A percentile compares a stretch with the other conserved stretches of the same genome.
phyloP scores from a whole-genome alignment of 2,888 invertebrate species.

The Lordiphosa andalusiaca region DNA sequence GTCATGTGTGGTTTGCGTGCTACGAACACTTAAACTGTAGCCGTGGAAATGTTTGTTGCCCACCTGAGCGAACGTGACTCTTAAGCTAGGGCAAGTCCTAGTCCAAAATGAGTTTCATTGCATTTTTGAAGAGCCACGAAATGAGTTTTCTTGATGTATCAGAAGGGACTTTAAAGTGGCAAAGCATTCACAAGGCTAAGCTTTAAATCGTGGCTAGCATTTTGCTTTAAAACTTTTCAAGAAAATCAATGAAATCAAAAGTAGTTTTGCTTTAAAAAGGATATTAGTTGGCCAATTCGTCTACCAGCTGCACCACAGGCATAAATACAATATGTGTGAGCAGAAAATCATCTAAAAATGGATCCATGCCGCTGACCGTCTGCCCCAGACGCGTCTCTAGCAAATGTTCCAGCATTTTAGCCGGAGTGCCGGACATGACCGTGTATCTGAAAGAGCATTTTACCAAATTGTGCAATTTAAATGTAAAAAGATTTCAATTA shows the following conservation, averaged over 20 bases:
- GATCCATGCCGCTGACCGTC: slow-evolving; percentile 84
- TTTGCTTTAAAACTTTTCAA: slow-evolving; percentile 6
- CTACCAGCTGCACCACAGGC: slow-evolving; percentile 87
- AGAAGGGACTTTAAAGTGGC: slow-evolving; percentile 30
- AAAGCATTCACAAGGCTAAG: slow-evolving; percentile 29
- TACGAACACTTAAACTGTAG: slow-evolving; percentile 61
- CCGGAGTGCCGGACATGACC: slow-evolving; percentile 92
- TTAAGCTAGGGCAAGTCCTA: slow-evolving; percentile 10
- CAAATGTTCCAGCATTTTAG: slow-evolving; percentile 92
- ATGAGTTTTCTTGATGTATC: slow-evolving; percentile 2
- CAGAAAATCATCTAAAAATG: slow-evolving; percentile 90
- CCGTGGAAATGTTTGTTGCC: slow-evolving; percentile 39
- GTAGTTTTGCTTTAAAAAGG: slow-evolving; percentile 82
- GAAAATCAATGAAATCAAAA: slow-evolving; percentile 45
- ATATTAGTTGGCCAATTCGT: slow-evolving; percentile 88
- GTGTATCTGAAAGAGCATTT: slow-evolving; percentile 84
- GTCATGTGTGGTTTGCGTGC: slow-evolving; percentile 50
- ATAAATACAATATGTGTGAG: slow-evolving; percentile 91
- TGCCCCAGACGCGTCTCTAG: slow-evolving; percentile 89
- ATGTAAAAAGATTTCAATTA: slow-evolving; percentile 14
- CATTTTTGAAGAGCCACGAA: slow-evolving; percentile 41
- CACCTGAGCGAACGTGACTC: slow-evolving; percentile 53
- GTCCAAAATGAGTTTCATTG: slow-evolving; percentile 16
- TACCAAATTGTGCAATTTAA: slow-evolving; percentile 24
- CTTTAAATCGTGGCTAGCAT: slow-evolving; percentile 36